Evolutionary conservation across 2,113 vertebrate genomes (phyloP).

Genomic region (Myotis yumanensis): DNA sequence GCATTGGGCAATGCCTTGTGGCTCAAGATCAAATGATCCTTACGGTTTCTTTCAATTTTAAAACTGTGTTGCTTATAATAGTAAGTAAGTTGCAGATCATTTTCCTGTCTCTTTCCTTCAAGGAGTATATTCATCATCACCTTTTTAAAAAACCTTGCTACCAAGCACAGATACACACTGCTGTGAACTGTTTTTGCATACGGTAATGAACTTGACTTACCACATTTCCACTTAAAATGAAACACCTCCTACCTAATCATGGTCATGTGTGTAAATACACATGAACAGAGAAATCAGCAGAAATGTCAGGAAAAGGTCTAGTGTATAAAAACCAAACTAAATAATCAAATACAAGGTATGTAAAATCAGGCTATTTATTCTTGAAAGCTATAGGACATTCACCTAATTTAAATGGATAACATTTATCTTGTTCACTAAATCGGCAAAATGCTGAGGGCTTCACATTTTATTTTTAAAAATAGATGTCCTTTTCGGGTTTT

Average conservation of each 20-base stretch:
- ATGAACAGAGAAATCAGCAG: conserved; percentile 44
- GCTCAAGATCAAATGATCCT: conserved; percentile 34
- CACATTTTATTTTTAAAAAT: conserved; percentile 78
- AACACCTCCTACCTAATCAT: conserved; percentile 27
- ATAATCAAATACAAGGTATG: conserved; percentile 6
- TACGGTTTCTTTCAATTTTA: conserved; percentile 28
- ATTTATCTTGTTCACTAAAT: conserved; percentile 64
- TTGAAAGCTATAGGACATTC: conserved; percentile 13
- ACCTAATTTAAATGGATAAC: conserved; percentile 28
- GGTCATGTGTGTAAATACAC: conserved; percentile 16
- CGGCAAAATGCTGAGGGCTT: conserved; percentile 73
- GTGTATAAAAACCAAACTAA: conserved; percentile 18
- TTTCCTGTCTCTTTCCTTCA: conserved; percentile 52
- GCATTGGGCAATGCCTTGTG: background rate
- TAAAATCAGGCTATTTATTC: background rate
- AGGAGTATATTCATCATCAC: conserved; percentile 34
- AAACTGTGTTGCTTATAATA: background rate
- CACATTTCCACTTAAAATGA: conserved; percentile 54
- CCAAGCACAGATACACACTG: background rate
- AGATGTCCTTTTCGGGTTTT: conserved; percentile 76
- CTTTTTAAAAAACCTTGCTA: conserved; percentile 17
- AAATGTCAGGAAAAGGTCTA: conserved; percentile 29
- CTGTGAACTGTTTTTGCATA: background rate
- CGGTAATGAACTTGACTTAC: conserved; percentile 20
- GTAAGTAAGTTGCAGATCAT: conserved; percentile 12